These are phyloP conservation scores for Apis laboriosa DNA, from an alignment of 1,140 invertebrate species.

Conservation along the genomic window DNA sequence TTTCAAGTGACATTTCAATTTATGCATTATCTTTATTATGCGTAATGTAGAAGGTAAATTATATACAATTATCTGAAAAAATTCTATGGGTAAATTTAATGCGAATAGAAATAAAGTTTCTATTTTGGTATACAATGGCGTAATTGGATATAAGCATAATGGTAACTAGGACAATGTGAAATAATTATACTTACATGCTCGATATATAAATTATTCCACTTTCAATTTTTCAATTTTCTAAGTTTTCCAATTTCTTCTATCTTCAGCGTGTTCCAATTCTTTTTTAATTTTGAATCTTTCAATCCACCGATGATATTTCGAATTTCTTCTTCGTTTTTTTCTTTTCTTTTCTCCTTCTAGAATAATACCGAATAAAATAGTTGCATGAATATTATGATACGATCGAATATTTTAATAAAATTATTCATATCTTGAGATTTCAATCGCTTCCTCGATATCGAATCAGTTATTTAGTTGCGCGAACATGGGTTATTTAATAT, in stretches of 20 bases:
- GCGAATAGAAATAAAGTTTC: conserved; percentile 31
- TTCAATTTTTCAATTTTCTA: too few species aligned
- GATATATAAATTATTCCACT: background rate
- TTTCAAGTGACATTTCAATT: conserved; percentile 6
- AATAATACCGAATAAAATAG: too few species aligned
- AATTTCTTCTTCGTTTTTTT: too few species aligned
- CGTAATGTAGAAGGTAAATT: too few species aligned
- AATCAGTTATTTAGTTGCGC: background rate
- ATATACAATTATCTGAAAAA: background rate
- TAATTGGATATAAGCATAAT: background rate
- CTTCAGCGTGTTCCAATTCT: too few species aligned
- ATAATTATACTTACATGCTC: background rate
- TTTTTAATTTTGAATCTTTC: too few species aligned
- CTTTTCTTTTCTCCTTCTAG: too few species aligned
- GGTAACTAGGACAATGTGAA: background rate
- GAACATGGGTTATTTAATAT: background rate
- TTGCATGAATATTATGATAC: too few species aligned
- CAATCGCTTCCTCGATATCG: too few species aligned
- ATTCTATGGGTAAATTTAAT: background rate
- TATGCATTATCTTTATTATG: background rate
- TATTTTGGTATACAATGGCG: background rate
- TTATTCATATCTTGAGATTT: background rate
- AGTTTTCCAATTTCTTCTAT: too few species aligned
- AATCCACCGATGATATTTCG: too few species aligned
- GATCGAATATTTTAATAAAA: background rate